Evolutionary conservation across 2,797 vertebrate genomes (phyloP).

Genomic region (Coilia nasus): DNA sequence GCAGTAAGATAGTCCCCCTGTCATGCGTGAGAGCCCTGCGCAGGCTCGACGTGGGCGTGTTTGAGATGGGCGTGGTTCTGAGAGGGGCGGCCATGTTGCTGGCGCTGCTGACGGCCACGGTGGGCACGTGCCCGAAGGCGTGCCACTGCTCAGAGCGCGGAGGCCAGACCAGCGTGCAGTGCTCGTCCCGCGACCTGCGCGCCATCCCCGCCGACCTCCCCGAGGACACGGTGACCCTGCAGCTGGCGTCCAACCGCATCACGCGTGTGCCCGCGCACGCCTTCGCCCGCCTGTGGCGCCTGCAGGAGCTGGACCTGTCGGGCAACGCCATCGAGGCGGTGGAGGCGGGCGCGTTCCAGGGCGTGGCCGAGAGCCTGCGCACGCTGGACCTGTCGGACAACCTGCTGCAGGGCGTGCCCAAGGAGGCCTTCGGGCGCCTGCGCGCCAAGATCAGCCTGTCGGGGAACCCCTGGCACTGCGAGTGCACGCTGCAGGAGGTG

Average conservation of each 20-base stretch:
- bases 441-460: conserved; percentile 87
- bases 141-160: conserved; percentile 86
- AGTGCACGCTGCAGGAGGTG: conserved; percentile 90
- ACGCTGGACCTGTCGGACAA: conserved; percentile 89
- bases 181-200: conserved; percentile 83
- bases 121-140: conserved; percentile 76
- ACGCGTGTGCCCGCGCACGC: conserved; percentile 86
- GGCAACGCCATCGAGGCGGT: conserved; percentile 86
- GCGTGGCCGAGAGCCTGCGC: conserved; percentile 82
- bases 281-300: conserved; percentile 84
- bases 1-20: not conserved
- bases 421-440: conserved; percentile 85
- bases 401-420: conserved; percentile 85
- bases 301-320: conserved; percentile 90
- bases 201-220: conserved; percentile 87
- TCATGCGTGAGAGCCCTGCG: not conserved
- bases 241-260: conserved; percentile 89
- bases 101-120: not conserved
- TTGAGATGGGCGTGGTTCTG: not conserved
- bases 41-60: not conserved
- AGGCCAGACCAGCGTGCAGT: conserved; percentile 84
- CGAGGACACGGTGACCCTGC: conserved; percentile 79
- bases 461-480: conserved; percentile 94
- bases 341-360: conserved; percentile 83
- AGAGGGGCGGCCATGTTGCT: not conserved